These are phyloP conservation scores for Triops longicaudatus DNA, from an alignment of 1,140 invertebrate genomes.

Conservation along the genomic window DNA sequence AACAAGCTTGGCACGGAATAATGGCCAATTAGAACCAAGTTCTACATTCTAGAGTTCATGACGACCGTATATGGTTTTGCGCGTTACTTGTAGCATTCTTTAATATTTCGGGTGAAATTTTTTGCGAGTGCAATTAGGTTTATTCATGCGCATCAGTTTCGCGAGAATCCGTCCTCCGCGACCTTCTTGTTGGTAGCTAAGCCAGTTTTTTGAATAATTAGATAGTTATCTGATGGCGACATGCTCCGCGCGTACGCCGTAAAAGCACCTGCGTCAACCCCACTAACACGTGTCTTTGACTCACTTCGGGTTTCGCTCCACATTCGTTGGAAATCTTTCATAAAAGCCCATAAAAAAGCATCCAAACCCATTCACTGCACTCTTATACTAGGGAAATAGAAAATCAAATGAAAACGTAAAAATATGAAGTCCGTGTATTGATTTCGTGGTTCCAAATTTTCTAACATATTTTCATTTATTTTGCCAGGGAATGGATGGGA, in stretches of 20 bases:
- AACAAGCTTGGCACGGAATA: no score
- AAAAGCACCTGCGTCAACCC: neutral
- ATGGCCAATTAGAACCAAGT: no score
- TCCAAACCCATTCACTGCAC: neutral
- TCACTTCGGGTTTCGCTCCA: neutral
- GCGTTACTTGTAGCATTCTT: no score
- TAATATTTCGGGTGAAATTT: neutral
- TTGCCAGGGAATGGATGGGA: neutral
- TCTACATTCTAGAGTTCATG: no score
- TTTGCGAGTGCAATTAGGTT: neutral
- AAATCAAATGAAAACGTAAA: no score
- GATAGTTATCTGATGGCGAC: conserved; percentile 1
- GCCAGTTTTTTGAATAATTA: neutral
- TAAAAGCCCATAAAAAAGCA: neutral
- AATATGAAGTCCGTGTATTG: no score
- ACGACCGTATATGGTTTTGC: no score
- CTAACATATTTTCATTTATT: neutral
- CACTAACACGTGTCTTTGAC: neutral
- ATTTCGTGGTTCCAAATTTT: no score
- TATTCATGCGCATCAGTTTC: no score
- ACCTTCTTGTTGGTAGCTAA: neutral
- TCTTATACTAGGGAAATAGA: neutral
- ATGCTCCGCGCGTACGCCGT: neutral
- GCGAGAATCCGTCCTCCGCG: no score
- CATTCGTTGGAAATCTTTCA: neutral